Conservation (phyloP, 2,888 invertebrate genomes). For the Drosophila mercatorum region DNA sequence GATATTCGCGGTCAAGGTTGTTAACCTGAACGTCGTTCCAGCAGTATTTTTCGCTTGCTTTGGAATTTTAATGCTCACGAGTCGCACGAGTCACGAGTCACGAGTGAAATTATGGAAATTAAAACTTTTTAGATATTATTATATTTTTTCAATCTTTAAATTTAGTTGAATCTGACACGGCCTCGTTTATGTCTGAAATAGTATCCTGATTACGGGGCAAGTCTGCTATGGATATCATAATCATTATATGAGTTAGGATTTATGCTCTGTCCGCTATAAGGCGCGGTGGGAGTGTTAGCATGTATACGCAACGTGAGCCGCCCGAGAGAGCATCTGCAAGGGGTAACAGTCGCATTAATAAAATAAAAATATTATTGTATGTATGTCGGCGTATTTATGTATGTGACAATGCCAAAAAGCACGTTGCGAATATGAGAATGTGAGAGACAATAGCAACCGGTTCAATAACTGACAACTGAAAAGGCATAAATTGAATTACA, state of each 20-base stretch:
- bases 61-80: conserved; percentile 40
- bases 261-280: too few species aligned
- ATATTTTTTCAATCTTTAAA: too few species aligned
- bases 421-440: conserved; percentile 25
- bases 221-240: too few species aligned
- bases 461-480: conserved; percentile 70
- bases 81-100: conserved; percentile 12
- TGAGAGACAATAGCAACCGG: conserved; percentile 53
- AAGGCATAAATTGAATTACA: conserved; percentile 69
- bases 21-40: conserved; percentile 63
- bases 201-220: too few species aligned
- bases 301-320: too few species aligned
- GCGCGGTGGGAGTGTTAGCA: too few species aligned
- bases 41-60: conserved; percentile 9
- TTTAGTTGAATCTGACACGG: too few species aligned
- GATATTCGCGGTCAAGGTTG: conserved; percentile 75
- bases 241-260: too few species aligned
- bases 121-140: too few species aligned
- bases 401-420: conserved; percentile 27
- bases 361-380: conserved; percentile 29
- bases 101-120: conserved; percentile 24
- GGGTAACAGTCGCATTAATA: conserved; percentile 30
- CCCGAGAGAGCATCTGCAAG: not conserved
- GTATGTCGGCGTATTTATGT: not conserved
- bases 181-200: too few species aligned